Conservation (phyloP, 1,140 invertebrate species). For the Tetragonula clypearis region DNA sequence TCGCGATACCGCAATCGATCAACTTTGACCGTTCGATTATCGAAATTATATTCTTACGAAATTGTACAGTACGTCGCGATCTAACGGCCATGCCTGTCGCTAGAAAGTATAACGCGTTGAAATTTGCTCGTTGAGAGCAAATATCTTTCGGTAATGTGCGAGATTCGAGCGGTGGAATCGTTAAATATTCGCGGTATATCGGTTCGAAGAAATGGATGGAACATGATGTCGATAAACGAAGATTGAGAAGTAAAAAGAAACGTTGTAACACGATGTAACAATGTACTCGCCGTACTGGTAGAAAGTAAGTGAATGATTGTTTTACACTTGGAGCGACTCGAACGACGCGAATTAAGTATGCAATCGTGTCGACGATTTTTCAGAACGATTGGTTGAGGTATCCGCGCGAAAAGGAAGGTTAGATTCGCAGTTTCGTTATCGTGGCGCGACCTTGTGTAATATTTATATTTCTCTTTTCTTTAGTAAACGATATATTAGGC, state of each 20-base stretch:
- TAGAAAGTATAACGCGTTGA: background rate
- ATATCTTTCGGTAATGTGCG: too few relatives aligned
- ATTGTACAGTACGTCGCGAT: background rate
- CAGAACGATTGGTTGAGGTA: background rate
- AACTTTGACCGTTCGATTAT: background rate
- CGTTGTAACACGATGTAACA: background rate
- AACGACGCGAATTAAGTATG: background rate
- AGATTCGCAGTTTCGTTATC: slow-evolving; percentile 27
- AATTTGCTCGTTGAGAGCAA: background rate
- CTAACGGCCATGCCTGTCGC: background rate
- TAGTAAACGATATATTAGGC: background rate
- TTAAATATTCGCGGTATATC: background rate
- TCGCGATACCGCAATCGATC: background rate
- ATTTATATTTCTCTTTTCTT: slow-evolving; percentile 31
- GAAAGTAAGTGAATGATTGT: background rate
- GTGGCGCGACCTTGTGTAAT: slow-evolving; percentile 29
- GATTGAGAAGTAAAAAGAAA: background rate
- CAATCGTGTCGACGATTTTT: slow-evolving; percentile 17
- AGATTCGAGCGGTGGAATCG: background rate
- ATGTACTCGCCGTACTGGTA: background rate
- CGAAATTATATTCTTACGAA: background rate
- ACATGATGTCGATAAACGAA: background rate
- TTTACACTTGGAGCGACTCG: background rate
- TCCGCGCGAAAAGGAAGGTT: slow-evolving; percentile 5
- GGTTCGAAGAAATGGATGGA: background rate